Conservation (phyloP, 1,140 invertebrate genomes). For the Nebria ingens region DNA sequence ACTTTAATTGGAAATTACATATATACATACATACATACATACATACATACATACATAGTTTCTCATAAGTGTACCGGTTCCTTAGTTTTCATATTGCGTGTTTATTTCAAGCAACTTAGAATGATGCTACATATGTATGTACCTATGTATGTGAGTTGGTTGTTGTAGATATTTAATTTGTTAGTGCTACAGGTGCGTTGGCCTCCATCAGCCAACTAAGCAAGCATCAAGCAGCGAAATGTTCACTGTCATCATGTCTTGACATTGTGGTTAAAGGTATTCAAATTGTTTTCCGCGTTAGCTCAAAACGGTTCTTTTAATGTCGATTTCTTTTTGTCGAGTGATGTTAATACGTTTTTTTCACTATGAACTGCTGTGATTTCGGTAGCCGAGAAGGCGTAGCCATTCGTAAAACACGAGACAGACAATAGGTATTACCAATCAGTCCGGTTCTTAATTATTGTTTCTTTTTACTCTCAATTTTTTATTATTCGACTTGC, state of each 20-base stretch:
- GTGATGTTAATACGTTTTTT: not conserved
- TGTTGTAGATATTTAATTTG: not conserved
- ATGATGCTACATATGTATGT: not conserved
- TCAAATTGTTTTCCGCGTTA: slow-evolving; percentile 9
- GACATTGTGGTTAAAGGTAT: no score
- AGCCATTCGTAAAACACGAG: no score
- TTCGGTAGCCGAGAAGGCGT: slow-evolving; percentile 1
- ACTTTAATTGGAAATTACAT: not conserved
- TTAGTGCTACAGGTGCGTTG: not conserved
- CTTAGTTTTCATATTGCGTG: no score
- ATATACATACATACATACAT: no score
- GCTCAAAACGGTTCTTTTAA: not conserved
- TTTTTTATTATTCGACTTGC: no score
- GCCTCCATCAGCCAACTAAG: not conserved
- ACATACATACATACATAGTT: not conserved
- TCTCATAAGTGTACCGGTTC: no score
- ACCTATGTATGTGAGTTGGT: not conserved
- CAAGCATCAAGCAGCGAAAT: not conserved
- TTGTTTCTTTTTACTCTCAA: no score
- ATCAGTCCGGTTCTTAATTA: no score
- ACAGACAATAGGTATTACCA: no score
- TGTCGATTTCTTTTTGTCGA: not conserved
- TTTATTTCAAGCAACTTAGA: not conserved
- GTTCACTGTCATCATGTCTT: not conserved
- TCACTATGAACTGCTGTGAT: not conserved